Evolutionary conservation across 2,113 vertebrate species (phyloP).

Genomic region (Gobiocypris rarus): DNA sequence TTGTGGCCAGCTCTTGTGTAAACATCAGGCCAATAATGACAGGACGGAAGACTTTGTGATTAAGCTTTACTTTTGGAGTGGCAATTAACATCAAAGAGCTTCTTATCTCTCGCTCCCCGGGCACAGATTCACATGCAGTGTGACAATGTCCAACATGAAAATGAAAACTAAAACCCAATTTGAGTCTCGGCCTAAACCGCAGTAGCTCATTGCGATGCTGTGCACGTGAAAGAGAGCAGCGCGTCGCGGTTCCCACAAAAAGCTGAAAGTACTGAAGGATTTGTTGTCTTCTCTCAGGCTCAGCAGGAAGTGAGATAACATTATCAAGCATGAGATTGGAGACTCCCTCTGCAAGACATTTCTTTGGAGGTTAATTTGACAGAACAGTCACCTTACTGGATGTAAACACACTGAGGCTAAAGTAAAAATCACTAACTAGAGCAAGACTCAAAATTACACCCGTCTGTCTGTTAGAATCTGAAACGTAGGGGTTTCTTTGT

Average conservation of each 20-base stretch:
- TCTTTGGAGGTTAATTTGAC: conserved; percentile 36
- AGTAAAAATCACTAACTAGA: not conserved
- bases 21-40: conserved; percentile 75
- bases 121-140: conserved; percentile 2
- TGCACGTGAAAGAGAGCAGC: not conserved
- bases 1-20: conserved; percentile 62
- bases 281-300: not conserved
- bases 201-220: not conserved
- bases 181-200: not conserved
- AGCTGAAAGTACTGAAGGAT: not conserved
- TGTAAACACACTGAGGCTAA: not conserved
- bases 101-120: conserved; percentile 50
- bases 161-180: not conserved
- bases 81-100: conserved; percentile 70
- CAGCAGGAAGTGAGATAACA: conserved; percentile 34
- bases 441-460: not conserved
- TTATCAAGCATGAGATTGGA: conserved; percentile 39
- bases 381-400: conserved; percentile 8
- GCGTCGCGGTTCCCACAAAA: conserved; percentile 3
- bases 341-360: conserved; percentile 7
- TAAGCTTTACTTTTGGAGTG: conserved; percentile 70
- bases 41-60: conserved; percentile 76
- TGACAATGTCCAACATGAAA: not conserved
- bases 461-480: not conserved
- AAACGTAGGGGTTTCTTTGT: not conserved